Percentiles rank a stretch among this genome's conserved stretches.
phyloP scores from a whole-genome alignment of 2,888 invertebrate genomes.

The Rhingia rostrata region DNA sequence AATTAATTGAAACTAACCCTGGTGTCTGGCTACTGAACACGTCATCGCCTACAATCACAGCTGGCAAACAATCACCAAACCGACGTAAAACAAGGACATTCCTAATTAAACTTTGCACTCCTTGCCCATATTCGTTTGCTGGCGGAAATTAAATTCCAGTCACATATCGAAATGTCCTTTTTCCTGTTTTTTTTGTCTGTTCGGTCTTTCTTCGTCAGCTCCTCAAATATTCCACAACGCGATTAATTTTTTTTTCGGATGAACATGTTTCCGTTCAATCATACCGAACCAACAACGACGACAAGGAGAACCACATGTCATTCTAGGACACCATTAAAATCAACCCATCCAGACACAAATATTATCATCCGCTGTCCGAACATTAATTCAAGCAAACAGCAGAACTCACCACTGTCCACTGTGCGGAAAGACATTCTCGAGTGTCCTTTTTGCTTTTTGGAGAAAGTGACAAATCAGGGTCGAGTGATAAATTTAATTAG shows the following conservation, averaged over 20 bases:
- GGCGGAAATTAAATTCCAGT: constrained; percentile 73
- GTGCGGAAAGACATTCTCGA: constrained; percentile 13
- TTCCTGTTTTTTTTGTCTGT: neutral
- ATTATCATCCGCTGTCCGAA: constrained; percentile 39
- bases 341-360: constrained; percentile 58
- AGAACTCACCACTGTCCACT: constrained; percentile 32
- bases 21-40: constrained; percentile 9
- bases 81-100: constrained; percentile 9
- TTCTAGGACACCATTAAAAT: constrained; percentile 51
- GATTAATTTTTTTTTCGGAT: constrained; percentile 73
- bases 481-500: constrained; percentile 71
- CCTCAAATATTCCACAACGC: constrained; percentile 55
- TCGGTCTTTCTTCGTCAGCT: constrained; percentile 25
- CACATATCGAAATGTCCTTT: constrained; percentile 68
- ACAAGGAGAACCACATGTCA: constrained; percentile 51
- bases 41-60: constrained; percentile 58
- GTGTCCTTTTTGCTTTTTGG: constrained; percentile 30
- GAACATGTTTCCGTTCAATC: constrained; percentile 65
- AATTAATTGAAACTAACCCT: constrained; percentile 11
- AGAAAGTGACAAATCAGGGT: constrained; percentile 67
- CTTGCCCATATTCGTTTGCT: constrained; percentile 20
- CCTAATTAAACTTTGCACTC: constrained; percentile 60
- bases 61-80: constrained; percentile 53
- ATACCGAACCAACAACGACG: constrained; percentile 35
- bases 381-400: constrained; percentile 57